phyloP scores from a whole-genome alignment of 2,888 invertebrate genomes.

The Cephalotes varians region DNA sequence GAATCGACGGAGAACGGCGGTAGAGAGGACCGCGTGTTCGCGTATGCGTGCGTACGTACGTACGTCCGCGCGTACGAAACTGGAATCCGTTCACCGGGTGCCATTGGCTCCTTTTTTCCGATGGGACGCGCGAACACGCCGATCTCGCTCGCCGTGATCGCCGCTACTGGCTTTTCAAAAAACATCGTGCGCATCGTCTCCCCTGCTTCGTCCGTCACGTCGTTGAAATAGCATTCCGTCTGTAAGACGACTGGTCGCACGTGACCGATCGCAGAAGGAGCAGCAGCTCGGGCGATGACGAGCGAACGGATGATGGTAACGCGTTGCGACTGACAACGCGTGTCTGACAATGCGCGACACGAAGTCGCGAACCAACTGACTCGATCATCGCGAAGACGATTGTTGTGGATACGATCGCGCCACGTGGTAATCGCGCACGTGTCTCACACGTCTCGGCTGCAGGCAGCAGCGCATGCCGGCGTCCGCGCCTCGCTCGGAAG shows the following conservation, averaged over 20 bases:
- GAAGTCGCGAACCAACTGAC: slow-evolving; percentile 59
- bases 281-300: slow-evolving; percentile 72
- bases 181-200: slow-evolving; percentile 76
- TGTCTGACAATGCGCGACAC: slow-evolving; percentile 34
- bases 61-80: slow-evolving; percentile 17
- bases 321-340: slow-evolving; percentile 42
- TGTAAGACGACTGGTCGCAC: slow-evolving; percentile 64
- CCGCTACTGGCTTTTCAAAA: slow-evolving; percentile 81
- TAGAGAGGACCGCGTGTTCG: neutral
- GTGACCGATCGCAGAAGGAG: slow-evolving; percentile 70
- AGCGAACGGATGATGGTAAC: slow-evolving; percentile 48
- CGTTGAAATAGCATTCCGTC: slow-evolving; percentile 75
- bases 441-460: slow-evolving; percentile 8
- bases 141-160: slow-evolving; percentile 76
- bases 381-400: slow-evolving; percentile 28
- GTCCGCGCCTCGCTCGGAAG: neutral
- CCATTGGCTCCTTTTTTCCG: slow-evolving; percentile 70
- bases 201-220: too few relatives aligned
- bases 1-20: slow-evolving; percentile 4
- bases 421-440: slow-evolving; percentile 58
- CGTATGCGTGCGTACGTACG: neutral
- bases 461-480: neutral
- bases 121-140: slow-evolving; percentile 81
- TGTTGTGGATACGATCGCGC: neutral
- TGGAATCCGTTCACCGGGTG: slow-evolving; percentile 60